Conservation (phyloP, 2,797 vertebrate species). For the Distichodus sexfasciatus region DNA sequence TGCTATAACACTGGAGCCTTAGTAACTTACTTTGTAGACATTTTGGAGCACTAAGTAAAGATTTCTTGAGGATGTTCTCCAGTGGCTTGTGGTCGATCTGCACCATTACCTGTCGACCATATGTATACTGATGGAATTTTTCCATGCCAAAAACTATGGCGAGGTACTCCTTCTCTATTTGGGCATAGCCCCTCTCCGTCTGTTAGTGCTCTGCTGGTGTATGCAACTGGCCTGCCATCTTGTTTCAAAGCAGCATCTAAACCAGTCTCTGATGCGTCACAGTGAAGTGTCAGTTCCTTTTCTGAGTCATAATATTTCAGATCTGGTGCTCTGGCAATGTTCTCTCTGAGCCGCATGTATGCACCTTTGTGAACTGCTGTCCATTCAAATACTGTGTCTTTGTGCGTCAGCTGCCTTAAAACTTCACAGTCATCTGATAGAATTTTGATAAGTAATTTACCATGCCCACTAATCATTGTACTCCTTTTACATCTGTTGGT, state of each 20-base stretch:
- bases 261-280: background rate
- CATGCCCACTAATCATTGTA: slow-evolving; percentile 15
- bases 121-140: background rate
- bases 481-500: slow-evolving; percentile 16
- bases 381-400: background rate
- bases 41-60: slow-evolving; percentile 34
- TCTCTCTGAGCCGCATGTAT: too few relatives aligned
- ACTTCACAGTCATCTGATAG: too few relatives aligned
- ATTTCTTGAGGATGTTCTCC: background rate
- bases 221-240: background rate
- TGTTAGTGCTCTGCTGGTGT: background rate
- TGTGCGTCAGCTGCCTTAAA: background rate
- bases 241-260: background rate
- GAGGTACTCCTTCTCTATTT: background rate
- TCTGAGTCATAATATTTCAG: too few relatives aligned
- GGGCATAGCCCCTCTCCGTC: background rate
- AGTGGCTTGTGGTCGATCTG: background rate
- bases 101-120: background rate
- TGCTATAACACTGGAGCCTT: slow-evolving; percentile 22
- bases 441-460: slow-evolving; percentile 8
- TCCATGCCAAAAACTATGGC: background rate
- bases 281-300: background rate
- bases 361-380: too few relatives aligned
- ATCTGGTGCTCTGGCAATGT: too few relatives aligned
- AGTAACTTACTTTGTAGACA: slow-evolving; percentile 36